phyloP scores from a whole-genome alignment of 1,140 invertebrate species.

The Vollenhovia emeryi region DNA sequence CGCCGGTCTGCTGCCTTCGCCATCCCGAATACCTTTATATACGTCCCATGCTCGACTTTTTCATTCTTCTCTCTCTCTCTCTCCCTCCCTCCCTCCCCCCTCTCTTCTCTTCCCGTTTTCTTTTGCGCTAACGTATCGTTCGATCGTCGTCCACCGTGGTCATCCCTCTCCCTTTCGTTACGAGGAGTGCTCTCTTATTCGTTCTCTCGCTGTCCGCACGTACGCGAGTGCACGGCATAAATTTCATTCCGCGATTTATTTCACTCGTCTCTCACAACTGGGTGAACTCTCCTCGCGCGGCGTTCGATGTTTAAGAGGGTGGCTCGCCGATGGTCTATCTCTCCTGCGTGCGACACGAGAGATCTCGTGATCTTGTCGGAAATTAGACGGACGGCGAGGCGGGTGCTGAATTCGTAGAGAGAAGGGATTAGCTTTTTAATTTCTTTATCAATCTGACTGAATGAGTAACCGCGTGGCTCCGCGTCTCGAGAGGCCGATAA shows the following conservation, averaged over 20 bases:
- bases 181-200: constrained; percentile 31
- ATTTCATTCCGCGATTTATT: constrained; percentile 58
- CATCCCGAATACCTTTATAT: constrained; percentile 79
- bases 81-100: constrained; percentile 45
- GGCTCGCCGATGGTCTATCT: constrained; percentile 16
- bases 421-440: constrained; percentile 32
- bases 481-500: background rate
- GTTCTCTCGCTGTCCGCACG: constrained; percentile 21
- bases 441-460: constrained; percentile 40
- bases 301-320: constrained; percentile 31
- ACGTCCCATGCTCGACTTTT: constrained; percentile 28
- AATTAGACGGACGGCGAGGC: background rate
- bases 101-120: constrained; percentile 29
- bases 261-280: constrained; percentile 7
- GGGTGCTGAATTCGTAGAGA: constrained; percentile 13
- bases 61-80: constrained; percentile 58
- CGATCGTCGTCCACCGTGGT: constrained; percentile 1
- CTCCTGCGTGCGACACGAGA: constrained; percentile 41
- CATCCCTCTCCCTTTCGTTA: constrained; percentile 4
- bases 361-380: constrained; percentile 6
- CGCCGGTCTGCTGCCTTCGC: constrained; percentile 76
- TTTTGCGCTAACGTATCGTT: background rate
- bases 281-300: constrained; percentile 45
- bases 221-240: background rate
- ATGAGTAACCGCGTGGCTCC: background rate